Evolutionary conservation across 2,113 vertebrate genomes (phyloP).

Genomic region (Atherinomorus stipes): DNA sequence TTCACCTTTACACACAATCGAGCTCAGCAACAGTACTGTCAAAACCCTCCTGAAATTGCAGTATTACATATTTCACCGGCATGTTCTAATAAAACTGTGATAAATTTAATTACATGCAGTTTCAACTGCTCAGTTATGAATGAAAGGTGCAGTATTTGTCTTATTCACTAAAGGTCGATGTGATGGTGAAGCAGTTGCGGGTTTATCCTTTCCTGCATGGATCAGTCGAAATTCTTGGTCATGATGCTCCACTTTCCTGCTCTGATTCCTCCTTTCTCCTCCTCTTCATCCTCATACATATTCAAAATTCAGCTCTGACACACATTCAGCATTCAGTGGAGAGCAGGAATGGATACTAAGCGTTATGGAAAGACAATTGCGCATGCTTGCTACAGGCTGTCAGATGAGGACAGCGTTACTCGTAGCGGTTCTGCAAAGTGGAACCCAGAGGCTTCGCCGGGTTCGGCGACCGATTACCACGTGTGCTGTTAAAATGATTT

Average conservation of each 20-base stretch:
- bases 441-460: not conserved
- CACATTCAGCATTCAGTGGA: slow-evolving; percentile 59
- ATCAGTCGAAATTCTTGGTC: slow-evolving; percentile 48
- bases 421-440: slow-evolving; percentile 9
- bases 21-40: no score
- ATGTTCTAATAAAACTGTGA: not conserved
- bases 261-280: slow-evolving; percentile 31
- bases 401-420: slow-evolving; percentile 17
- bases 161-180: slow-evolving; percentile 14
- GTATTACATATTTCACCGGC: no score
- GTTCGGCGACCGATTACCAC: slow-evolving; percentile 17
- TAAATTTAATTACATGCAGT: not conserved
- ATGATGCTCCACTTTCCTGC: slow-evolving; percentile 59
- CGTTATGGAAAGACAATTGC: slow-evolving; percentile 22
- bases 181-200: slow-evolving; percentile 50
- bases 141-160: not conserved
- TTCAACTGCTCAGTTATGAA: not conserved
- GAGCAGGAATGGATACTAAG: slow-evolving; percentile 25
- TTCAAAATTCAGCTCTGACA: slow-evolving; percentile 72
- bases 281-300: slow-evolving; percentile 60
- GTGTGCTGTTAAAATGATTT: slow-evolving; percentile 41
- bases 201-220: slow-evolving; percentile 27
- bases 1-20: no score
- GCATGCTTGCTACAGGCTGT: slow-evolving; percentile 22
- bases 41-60: no score